phyloP scores from a whole-genome alignment of 2,797 vertebrate species.

The Chaenodraco wilsoni region DNA sequence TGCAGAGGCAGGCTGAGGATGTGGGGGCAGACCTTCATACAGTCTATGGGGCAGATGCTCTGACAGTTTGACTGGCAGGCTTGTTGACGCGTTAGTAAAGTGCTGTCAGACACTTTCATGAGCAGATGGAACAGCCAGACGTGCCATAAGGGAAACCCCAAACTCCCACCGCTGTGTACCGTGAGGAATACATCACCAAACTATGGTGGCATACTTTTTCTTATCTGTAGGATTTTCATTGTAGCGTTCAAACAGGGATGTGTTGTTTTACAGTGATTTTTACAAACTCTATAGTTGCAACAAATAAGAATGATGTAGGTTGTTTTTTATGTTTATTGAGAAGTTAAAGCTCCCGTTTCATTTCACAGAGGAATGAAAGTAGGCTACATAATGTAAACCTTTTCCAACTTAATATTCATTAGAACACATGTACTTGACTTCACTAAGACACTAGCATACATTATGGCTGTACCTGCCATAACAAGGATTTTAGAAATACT shows the following conservation, averaged over 20 bases:
- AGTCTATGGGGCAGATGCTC: constrained; percentile 34
- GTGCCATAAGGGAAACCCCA: constrained; percentile 38
- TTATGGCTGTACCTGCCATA: neutral
- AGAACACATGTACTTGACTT: neutral
- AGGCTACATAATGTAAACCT: neutral
- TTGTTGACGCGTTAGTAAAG: constrained; percentile 39
- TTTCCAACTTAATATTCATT: neutral
- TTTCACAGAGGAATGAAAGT: neutral
- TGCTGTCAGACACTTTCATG: constrained; percentile 39
- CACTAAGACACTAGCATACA: neutral
- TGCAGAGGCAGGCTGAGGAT: constrained; percentile 58
- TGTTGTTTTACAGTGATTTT: neutral
- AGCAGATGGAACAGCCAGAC: constrained; percentile 52
- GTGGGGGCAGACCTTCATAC: constrained; percentile 43
- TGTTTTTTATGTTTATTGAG: neutral
- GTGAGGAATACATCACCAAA: constrained; percentile 13
- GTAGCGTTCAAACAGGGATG: neutral
- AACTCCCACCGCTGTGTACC: constrained; percentile 38
- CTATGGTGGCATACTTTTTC: neutral
- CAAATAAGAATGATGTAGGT: neutral
- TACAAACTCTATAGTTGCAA: neutral
- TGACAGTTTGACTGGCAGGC: constrained; percentile 44
- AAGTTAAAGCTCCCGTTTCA: neutral
- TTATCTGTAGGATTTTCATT: neutral
- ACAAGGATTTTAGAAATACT: neutral